These are phyloP conservation scores for Mayetiola destructor DNA, from an alignment of 2,888 invertebrate genomes.

Conservation along the genomic window DNA sequence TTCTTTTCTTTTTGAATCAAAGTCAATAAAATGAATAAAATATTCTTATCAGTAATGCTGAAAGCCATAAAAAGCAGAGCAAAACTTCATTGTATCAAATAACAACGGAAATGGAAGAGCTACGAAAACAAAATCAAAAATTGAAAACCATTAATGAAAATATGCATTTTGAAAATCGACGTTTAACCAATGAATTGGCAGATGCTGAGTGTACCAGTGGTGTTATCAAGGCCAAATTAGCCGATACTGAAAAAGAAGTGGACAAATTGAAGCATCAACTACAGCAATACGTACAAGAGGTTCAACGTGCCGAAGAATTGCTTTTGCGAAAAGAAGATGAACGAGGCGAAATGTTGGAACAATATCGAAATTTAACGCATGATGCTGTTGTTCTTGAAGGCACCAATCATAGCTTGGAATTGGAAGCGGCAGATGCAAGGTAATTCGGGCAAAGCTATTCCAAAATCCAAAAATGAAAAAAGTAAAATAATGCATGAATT, in stretches of 20 bases:
- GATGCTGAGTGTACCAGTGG: constrained; percentile 46
- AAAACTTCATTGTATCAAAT: constrained; percentile 30
- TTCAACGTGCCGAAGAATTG: constrained; percentile 63
- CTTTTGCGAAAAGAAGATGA: constrained; percentile 62
- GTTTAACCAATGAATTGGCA: constrained; percentile 57
- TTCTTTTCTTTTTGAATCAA: too few relatives aligned
- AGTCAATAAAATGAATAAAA: background rate
- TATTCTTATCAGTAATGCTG: constrained; percentile 23
- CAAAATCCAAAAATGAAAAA: background rate
- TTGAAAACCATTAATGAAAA: constrained; percentile 31
- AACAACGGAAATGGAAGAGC: constrained; percentile 29
- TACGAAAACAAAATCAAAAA: constrained; percentile 30
- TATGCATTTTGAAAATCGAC: constrained; percentile 36
- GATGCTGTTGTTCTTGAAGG: constrained; percentile 64
- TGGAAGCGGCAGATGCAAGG: constrained; percentile 57
- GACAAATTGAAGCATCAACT: constrained; percentile 59
- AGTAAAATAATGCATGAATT: background rate
- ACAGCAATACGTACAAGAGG: constrained; percentile 68
- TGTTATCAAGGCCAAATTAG: constrained; percentile 49
- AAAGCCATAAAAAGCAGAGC: constrained; percentile 25
- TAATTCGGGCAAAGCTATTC: too few relatives aligned
- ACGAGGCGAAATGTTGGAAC: constrained; percentile 64
- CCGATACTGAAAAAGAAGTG: constrained; percentile 53
- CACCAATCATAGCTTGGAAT: constrained; percentile 65
- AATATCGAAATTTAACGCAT: constrained; percentile 59